Base-by-base conservation (phyloP, 2,797 vertebrate species). In the Pachyuromys duprasi region DNA sequence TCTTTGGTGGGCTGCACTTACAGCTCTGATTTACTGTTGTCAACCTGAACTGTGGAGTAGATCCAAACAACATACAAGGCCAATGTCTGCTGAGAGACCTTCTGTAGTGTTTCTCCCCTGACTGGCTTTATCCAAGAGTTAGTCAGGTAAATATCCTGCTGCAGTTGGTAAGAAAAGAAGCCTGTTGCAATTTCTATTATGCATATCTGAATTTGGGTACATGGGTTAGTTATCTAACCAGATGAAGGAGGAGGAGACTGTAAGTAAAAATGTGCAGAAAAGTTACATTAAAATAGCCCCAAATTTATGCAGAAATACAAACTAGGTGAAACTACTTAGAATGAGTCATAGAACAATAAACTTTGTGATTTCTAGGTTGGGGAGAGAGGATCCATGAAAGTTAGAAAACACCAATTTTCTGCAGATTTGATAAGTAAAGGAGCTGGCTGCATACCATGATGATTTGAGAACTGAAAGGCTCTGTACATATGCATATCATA, bases 241-340 rank as follows among this genome's bases (percentile, higher is more conserved):
- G 84, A 91, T 39, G 76, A 90, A 96, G 57, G 72, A 94, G 55
- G 53, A 53, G 22, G 78, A 89, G 90, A 76, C 49, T 83, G 11
- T 81, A 90, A 78, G 60, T 75, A 63, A 97, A 95, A 94, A 76
- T 91, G 60, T 95, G 39, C 87, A 95, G 57, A 95, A 95, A 95
- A 84, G 65, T 13, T 82, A 93, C n/a, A 89, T 92, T 97, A 96
- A 97, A 98, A 97, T 95, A 97, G 60, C 72, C 93, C 45, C 42
- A 95, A 91, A 93, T 94, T 94, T 95, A 97, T 96, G 84, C 78
- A 95, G 96, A 95, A 95, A 92, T 95, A 80, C 76, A 96, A 96
- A 95, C 78, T 95, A 92, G 95, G 95, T 96, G 70, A 96, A 97
- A 95, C 86, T 86, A 4, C 65, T n/a, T 49, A 65, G 6, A 36